Percentiles rank a stretch among this genome's conserved stretches.
Conservation (phyloP, 2,888 invertebrate genomes). For the Arenicola marina region DNA sequence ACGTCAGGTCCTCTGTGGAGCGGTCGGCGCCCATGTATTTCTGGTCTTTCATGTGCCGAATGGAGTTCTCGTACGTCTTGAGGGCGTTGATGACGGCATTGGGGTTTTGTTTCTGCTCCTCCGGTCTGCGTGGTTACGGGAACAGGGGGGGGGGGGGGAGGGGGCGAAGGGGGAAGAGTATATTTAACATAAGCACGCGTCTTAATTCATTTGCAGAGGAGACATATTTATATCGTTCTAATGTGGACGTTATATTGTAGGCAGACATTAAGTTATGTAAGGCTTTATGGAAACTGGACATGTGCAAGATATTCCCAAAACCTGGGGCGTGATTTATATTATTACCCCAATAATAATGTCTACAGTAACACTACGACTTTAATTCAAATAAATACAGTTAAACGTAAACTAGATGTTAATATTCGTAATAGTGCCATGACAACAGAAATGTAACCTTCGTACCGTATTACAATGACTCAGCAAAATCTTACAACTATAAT, state of each 20-base stretch:
- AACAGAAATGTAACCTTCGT: too few relatives aligned
- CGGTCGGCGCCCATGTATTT: slow-evolving; percentile 53
- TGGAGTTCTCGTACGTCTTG: slow-evolving; percentile 56
- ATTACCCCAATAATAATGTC: too few relatives aligned
- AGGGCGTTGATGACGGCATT: slow-evolving; percentile 98
- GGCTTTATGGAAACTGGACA: too few relatives aligned
- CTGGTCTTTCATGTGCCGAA: slow-evolving; percentile 54
- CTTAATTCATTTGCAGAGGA: background rate
- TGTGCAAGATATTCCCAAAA: too few relatives aligned
- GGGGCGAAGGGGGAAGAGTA: background rate
- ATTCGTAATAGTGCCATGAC: too few relatives aligned
- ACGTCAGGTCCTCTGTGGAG: slow-evolving; percentile 23
- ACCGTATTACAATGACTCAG: too few relatives aligned
- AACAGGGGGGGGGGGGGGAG: too few relatives aligned
- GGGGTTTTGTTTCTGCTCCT: slow-evolving; percentile 98
- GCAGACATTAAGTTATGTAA: background rate
- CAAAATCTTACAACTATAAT: too few relatives aligned
- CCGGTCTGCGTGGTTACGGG: background rate
- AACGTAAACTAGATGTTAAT: too few relatives aligned
- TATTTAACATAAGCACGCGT: background rate
- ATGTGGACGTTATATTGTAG: background rate
- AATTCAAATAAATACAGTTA: too few relatives aligned
- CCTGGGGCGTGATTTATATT: too few relatives aligned
- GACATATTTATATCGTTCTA: background rate
- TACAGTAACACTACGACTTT: too few relatives aligned